Base-by-base conservation (phyloP, 2,113 vertebrate genomes). In the Poicephalus meyeri region DNA sequence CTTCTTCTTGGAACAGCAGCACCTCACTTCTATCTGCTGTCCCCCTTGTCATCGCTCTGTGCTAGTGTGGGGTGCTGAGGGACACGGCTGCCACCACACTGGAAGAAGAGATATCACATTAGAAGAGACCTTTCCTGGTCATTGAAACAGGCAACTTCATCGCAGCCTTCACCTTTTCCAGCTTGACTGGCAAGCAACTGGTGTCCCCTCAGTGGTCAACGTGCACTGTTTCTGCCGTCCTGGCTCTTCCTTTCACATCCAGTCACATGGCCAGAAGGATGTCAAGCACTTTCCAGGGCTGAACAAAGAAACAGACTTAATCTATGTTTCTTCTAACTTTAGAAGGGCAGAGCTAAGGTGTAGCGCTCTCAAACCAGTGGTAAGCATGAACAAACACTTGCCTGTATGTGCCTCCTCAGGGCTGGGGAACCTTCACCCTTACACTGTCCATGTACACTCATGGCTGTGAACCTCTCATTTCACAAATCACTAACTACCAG, bases 381-480 rank as follows among this genome's bases (percentile, higher is more conserved):
- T 18, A 13, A 58, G 21, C 8, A 2, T 0, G 1, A 10, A 25
- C 66, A 21, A 52, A 37, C 13, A 12, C 25, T 18, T 16, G 42
- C 35, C 49, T 4, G 0, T 26, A 5, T 0, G 2, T 44, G 23
- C 9, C 18, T n/a, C 29, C 56, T 21, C 2, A 0, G 33, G 47
- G 15, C 55, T 41, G 41, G 47, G 41, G 14, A 58, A 11, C 31
- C 29, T 35, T 10, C n/a, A 11, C n/a, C 0, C 12, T 17, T 24
- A 3, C 29, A 2, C 42, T 19, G 28, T 42, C 35, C 33, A 0
- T 2, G 19, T 6, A 2, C 11, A 0, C 55, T 17, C 17, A 3
- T 3, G 29, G 77, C 13, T 41, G 31, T 5, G 15, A 53, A 46
- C 10, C 14, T 31, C 64, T 25, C 25, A 0, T 7, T 46, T 66